phyloP scores from a whole-genome alignment of 2,888 invertebrate genomes.

The Hydriomena furcata region DNA sequence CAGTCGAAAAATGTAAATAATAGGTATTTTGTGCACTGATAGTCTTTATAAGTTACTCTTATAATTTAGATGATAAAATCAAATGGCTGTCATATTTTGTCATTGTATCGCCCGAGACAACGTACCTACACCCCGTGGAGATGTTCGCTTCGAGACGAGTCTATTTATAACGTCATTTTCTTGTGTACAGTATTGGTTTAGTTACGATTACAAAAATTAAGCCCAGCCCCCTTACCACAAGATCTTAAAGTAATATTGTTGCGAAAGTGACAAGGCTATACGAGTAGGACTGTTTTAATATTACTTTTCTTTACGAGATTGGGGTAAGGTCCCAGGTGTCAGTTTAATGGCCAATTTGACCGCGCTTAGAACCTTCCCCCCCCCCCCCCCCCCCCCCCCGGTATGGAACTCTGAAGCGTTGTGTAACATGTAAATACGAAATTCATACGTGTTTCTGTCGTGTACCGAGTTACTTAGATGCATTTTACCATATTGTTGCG shows the following conservation, averaged over 20 bases:
- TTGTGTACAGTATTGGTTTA: constrained; percentile 25
- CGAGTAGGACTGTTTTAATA: too few relatives aligned
- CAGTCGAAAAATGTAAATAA: constrained; percentile 71
- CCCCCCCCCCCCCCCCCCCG: constrained; percentile 39
- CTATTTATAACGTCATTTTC: constrained; percentile 44
- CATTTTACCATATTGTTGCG: constrained; percentile 80
- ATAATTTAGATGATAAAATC: constrained; percentile 61
- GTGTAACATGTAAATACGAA: constrained; percentile 67
- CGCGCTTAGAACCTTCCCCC: too few relatives aligned
- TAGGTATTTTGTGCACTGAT: constrained; percentile 77
- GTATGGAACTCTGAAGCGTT: constrained; percentile 49
- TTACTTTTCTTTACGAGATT: too few relatives aligned
- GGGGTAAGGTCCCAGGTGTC: not conserved
- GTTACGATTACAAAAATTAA: not conserved
- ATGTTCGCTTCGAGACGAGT: constrained; percentile 52
- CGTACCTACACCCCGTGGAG: constrained; percentile 53
- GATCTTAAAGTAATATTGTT: too few relatives aligned
- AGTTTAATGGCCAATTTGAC: not conserved
- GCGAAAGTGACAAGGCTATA: too few relatives aligned
- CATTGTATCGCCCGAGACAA: constrained; percentile 57
- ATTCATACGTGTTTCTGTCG: constrained; percentile 66
- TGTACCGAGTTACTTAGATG: constrained; percentile 67
- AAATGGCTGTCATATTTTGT: constrained; percentile 73
- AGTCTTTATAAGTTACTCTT: constrained; percentile 69
- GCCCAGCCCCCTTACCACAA: too few relatives aligned